phyloP scores from a whole-genome alignment of 2,888 invertebrate species.

The Petrolisthes cinctipes region DNA sequence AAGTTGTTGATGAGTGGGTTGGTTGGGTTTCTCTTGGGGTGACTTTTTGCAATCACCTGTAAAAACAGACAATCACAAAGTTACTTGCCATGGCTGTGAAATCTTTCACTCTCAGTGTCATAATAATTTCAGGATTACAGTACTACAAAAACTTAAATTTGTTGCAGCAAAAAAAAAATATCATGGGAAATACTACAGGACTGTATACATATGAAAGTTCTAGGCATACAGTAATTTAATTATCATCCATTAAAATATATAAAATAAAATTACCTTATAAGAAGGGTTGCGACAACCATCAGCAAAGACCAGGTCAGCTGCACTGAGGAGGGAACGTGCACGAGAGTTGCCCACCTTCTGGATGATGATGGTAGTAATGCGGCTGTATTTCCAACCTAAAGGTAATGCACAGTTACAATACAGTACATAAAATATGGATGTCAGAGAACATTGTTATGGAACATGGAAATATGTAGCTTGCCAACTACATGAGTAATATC shows the following conservation, averaged over 20 bases:
- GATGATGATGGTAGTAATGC: conserved; percentile 67
- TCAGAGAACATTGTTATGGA: no score
- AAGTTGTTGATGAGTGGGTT: conserved; percentile 67
- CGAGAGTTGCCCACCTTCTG: conserved; percentile 63
- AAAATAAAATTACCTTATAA: conserved; percentile 60
- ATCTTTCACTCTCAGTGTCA: not conserved
- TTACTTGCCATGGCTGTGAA: not conserved
- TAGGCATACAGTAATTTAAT: no score
- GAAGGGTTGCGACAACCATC: conserved; percentile 68
- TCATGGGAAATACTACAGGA: no score
- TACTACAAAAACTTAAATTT: no score
- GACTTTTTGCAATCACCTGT: conserved; percentile 67
- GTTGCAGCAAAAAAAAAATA: no score
- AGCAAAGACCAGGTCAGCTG: conserved; percentile 67
- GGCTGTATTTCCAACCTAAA: conserved; percentile 68
- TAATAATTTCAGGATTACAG: no score
- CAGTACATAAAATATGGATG: no score
- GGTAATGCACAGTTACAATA: not conserved
- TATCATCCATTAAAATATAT: no score
- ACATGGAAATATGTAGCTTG: no score
- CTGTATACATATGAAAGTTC: no score
- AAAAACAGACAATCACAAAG: not conserved
- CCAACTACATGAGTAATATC: no score
- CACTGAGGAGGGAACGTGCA: conserved; percentile 60
- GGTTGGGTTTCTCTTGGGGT: conserved; percentile 67